phyloP scores from a whole-genome alignment of 2,797 vertebrate genomes.

The Brotula barbata region DNA sequence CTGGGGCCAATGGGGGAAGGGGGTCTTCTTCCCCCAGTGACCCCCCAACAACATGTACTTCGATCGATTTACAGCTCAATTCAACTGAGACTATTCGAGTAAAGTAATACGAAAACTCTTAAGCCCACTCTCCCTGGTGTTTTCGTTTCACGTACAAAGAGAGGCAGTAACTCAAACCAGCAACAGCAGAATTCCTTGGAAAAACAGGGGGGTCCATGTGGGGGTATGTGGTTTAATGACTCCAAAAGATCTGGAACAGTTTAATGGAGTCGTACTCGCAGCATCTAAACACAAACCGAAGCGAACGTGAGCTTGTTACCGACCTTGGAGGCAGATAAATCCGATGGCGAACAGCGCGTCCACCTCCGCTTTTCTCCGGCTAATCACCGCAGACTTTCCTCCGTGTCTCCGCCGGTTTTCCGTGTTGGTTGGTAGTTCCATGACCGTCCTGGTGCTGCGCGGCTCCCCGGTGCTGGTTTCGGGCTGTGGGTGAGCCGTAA shows the following conservation, averaged over 20 bases:
- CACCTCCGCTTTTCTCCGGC: constrained; percentile 36
- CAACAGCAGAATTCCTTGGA: not conserved
- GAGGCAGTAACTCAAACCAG: constrained; percentile 12
- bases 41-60: constrained; percentile 24
- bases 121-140: no score
- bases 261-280: not conserved
- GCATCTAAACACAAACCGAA: not conserved
- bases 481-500: constrained; percentile 22
- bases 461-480: constrained; percentile 19
- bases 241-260: not conserved
- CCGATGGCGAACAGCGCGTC: constrained; percentile 38
- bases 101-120: not conserved
- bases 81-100: not conserved
- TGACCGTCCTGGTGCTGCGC: constrained; percentile 42
- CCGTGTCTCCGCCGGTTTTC: constrained; percentile 37
- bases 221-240: not conserved
- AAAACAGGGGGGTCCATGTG: constrained; percentile 41
- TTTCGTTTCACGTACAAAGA: not conserved
- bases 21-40: constrained; percentile 11
- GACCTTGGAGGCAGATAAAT: constrained; percentile 75
- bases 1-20: constrained; percentile 35
- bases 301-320: constrained; percentile 20
- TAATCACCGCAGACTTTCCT: constrained; percentile 40
- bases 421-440: constrained; percentile 60
- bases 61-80: not conserved